Evolutionary conservation across 1,140 invertebrate genomes (phyloP).

Genomic region (Pogonomyrmex californicus): DNA sequence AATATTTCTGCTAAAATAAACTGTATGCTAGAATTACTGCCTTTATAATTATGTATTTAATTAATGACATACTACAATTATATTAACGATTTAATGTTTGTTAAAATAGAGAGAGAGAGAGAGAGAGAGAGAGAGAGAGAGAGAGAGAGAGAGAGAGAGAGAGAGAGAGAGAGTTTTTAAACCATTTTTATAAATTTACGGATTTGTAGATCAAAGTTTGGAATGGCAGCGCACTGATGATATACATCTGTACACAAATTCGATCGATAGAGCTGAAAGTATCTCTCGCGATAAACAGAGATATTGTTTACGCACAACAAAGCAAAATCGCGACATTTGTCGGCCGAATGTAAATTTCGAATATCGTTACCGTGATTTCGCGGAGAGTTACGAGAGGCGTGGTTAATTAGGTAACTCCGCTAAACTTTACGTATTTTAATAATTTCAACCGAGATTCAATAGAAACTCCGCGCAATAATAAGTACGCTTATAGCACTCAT

Average conservation of each 20-base stretch:
- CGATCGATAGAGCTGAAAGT: neutral
- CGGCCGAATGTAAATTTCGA: neutral
- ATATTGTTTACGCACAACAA: neutral
- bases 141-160: neutral
- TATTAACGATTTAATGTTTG: neutral
- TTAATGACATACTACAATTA: neutral
- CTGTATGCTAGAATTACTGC: neutral
- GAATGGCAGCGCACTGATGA: neutral
- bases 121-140: too few relatives aligned
- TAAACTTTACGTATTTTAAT: constrained; percentile 51
- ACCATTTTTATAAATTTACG: neutral
- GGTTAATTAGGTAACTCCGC: constrained; percentile 46
- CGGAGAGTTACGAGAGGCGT: neutral
- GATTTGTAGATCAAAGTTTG: neutral
- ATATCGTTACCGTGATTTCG: neutral
- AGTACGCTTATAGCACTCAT: constrained; percentile 27
- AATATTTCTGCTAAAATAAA: constrained; percentile 14
- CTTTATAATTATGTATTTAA: neutral
- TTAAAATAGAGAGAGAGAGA: neutral
- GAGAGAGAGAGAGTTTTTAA: neutral
- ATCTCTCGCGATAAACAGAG: neutral
- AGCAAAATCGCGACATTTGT: neutral
- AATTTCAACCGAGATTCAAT: constrained; percentile 53
- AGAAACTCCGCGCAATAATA: constrained; percentile 27
- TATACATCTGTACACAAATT: neutral